Base-by-base conservation (phyloP, 37 sponge, comb jelly and placozoan genomes). In the Theonella swinhoei region DNA sequence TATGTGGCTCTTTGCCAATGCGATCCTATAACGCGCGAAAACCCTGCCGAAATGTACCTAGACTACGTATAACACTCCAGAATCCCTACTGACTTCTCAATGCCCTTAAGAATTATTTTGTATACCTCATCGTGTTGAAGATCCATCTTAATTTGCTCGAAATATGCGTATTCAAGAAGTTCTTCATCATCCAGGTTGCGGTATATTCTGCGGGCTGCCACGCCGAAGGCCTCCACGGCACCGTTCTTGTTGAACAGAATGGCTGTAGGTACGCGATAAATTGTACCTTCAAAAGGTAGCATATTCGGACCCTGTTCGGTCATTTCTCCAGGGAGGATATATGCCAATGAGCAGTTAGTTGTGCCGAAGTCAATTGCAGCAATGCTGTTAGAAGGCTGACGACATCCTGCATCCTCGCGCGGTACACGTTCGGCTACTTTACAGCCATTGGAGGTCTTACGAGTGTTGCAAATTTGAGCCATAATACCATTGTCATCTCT, bases 61-160 rank as follows among this genome's bases (percentile, higher is more conserved):
- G n/a, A n/a, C n/a, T n/a, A n/a, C n/a, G n/a, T n/a, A n/a, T n/a
- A n/a, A n/a, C n/a, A n/a, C n/a, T n/a, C n/a, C n/a, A n/a, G n/a
- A n/a, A n/a, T 14, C 7, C 14, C 54, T 17, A 14, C 54, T 47
- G 54, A 47, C n/a, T 72, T 32, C 4, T 8, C 7, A n/a, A n/a
- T n/a, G 26, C 30, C 39, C 22, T 72, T 2, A 29, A 38, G 24
- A 71, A 36, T 2, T 32, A n/a, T 58, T 62, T 24, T 9, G 1
- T 26, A 61, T 60, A 80, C 87, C 80, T 72, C 64, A 39, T 87
- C 87, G 8, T 73, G 64, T 23, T 79, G 80, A 3, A 87, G 42
- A 43, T 79, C 60, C 87, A 87, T 87, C 59, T 87, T 87, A 25
- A 80, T 80, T 38, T 79, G 62, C 72, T 87, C 87, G 73, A 87